Conservation (phyloP, 2,113 vertebrate species). For the Edolisoma coerulescens region DNA sequence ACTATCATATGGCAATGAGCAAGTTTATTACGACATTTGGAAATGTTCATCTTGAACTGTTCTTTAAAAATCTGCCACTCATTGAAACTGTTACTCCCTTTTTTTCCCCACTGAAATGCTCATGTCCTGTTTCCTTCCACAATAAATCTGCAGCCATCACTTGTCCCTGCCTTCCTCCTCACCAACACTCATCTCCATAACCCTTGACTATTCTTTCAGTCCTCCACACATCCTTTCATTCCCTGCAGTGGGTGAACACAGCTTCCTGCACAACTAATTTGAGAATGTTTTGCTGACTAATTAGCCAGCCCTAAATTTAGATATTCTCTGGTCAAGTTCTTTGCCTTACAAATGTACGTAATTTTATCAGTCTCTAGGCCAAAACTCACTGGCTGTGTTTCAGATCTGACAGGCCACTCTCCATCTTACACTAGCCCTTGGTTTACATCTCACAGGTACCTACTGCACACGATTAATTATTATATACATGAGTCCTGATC, state of each 20-base stretch:
- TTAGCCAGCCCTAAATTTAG: neutral
- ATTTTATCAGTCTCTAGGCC: neutral
- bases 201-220: neutral
- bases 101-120: neutral
- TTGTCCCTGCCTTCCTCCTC: neutral
- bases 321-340: neutral
- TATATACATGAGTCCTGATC: neutral
- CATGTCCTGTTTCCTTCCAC: neutral
- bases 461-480: neutral
- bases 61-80: neutral
- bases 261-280: neutral
- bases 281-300: neutral
- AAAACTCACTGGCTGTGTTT: neutral
- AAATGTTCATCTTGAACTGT: neutral
- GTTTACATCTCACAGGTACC: neutral
- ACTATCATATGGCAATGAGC: neutral
- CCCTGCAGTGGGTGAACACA: neutral
- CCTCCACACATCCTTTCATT: neutral
- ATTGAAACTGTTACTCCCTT: neutral
- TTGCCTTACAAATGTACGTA: neutral
- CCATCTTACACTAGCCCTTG: neutral
- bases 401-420: neutral
- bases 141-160: accelerated
- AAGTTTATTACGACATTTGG: neutral
- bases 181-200: neutral